Evolutionary conservation across 1,140 invertebrate genomes (phyloP).

Genomic region (Penaeus chinensis): DNA sequence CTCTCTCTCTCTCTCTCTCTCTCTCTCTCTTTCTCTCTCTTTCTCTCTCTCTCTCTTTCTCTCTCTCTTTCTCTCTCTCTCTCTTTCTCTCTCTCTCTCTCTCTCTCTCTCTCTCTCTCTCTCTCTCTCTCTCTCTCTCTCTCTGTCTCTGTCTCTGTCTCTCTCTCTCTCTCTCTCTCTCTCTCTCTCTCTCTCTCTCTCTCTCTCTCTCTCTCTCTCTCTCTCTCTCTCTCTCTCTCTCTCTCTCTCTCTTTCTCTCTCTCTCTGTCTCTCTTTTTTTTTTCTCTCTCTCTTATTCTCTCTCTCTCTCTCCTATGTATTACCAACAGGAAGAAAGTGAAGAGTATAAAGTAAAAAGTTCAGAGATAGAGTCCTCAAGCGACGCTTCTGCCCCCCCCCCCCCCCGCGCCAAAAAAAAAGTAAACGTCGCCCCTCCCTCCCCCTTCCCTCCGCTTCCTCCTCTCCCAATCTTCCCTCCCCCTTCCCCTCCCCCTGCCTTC

Average conservation of each 20-base stretch:
- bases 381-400: too few species aligned
- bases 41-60: not conserved
- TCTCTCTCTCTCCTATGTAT: too few species aligned
- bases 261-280: not conserved
- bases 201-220: not conserved
- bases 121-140: not conserved
- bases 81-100: too few species aligned
- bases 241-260: not conserved
- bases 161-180: not conserved
- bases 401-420: too few species aligned
- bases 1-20: not conserved
- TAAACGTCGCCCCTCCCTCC: too few species aligned
- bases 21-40: not conserved
- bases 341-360: too few species aligned
- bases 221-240: slow-evolving; percentile 4
- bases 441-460: too few species aligned
- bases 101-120: not conserved
- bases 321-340: not conserved
- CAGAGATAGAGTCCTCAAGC: too few species aligned
- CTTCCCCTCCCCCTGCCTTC: too few species aligned
- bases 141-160: not conserved
- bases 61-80: not conserved
- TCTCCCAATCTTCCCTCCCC: too few species aligned
- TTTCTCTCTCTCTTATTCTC: not conserved
- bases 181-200: slow-evolving; percentile 5